Evolutionary conservation across 2,113 vertebrate genomes (phyloP).

Genomic region (Beaufortia kweichowensis): DNA sequence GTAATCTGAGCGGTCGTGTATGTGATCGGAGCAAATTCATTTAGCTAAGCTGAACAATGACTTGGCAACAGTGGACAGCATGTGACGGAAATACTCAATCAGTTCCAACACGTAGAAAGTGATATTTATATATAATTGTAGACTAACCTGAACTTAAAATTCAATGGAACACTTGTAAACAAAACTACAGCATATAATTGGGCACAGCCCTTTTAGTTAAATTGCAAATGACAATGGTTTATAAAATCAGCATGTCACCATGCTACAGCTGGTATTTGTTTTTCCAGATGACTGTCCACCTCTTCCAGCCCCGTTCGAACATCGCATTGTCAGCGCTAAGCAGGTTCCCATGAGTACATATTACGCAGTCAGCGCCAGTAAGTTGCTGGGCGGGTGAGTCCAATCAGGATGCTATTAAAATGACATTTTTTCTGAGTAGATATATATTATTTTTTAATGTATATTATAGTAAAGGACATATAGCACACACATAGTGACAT

Average conservation of each 20-base stretch:
- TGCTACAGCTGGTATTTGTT: background rate
- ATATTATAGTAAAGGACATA: conserved; percentile 36
- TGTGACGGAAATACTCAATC: background rate
- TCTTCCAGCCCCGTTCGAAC: conserved; percentile 82
- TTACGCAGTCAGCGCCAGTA: conserved; percentile 73
- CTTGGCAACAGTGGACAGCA: background rate
- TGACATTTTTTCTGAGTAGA: too few relatives aligned
- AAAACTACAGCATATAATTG: background rate
- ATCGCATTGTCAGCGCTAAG: conserved; percentile 81
- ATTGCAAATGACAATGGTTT: background rate
- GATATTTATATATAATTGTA: background rate
- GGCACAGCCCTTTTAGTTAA: conserved; percentile 3
- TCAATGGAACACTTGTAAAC: background rate
- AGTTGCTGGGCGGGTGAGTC: conserved; percentile 85
- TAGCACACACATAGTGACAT: conserved; percentile 33
- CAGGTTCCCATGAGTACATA: conserved; percentile 68
- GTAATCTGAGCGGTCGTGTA: background rate
- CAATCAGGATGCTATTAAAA: too few relatives aligned
- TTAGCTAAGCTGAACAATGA: background rate
- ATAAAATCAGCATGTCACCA: background rate
- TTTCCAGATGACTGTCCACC: conserved; percentile 82
- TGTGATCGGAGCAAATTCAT: background rate
- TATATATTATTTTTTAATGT: too few relatives aligned
- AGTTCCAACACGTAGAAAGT: background rate
- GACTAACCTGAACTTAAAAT: background rate